A percentile compares a stretch with the other conserved stretches of the same genome.
Evolutionary conservation across 2,888 invertebrate species (phyloP).

Genomic region (Cataglyphis altisquamis): DNA sequence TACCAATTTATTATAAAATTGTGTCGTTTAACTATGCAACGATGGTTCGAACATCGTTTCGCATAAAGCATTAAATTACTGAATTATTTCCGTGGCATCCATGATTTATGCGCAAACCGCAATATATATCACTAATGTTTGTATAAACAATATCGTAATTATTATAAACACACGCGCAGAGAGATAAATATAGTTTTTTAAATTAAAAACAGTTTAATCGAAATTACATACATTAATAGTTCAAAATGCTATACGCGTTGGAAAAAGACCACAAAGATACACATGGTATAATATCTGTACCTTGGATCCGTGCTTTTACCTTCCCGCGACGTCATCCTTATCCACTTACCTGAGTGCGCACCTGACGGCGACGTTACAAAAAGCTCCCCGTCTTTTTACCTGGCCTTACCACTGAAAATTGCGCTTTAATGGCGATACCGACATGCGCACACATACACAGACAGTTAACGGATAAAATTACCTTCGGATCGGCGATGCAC

Average conservation of each 20-base stretch:
- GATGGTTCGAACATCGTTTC: constrained; percentile 28
- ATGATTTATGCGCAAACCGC: constrained; percentile 12
- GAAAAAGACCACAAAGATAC: constrained; percentile 54
- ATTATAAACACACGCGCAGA: constrained; percentile 1
- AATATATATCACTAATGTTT: constrained; percentile 2
- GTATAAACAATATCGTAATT: constrained; percentile 38
- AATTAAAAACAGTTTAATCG: constrained; percentile 5
- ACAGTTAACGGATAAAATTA: constrained; percentile 68
- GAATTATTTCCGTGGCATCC: constrained; percentile 24
- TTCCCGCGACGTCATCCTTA: constrained; percentile 67
- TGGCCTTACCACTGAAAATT: constrained; percentile 62
- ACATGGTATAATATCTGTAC: constrained; percentile 64
- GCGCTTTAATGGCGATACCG: constrained; percentile 70
- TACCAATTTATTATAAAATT: constrained; percentile 35
- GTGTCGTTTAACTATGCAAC: constrained; percentile 23
- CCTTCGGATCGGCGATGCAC: constrained; percentile 60
- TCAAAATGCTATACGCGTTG: not conserved
- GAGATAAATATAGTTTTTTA: not conserved
- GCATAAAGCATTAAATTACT: constrained; percentile 39
- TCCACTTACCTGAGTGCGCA: constrained; percentile 74
- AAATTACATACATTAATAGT: not conserved
- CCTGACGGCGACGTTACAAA: constrained; percentile 72
- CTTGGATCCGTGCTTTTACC: constrained; percentile 51
- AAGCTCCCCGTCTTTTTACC: constrained; percentile 66
- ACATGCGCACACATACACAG: not conserved